phyloP scores from a whole-genome alignment of 2,797 vertebrate species.

The Sphenopsis melanotis region DNA sequence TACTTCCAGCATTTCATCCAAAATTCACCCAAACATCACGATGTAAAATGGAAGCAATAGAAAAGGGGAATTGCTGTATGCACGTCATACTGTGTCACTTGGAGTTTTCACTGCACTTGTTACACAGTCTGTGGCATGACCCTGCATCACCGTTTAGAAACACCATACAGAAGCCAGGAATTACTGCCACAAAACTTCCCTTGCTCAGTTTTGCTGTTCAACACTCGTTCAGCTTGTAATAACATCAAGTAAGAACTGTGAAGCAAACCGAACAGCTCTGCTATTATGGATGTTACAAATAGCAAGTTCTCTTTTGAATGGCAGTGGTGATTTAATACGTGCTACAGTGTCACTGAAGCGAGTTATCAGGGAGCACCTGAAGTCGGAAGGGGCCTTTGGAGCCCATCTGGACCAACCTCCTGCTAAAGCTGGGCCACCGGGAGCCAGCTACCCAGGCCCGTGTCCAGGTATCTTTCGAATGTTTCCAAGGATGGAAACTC shows the following conservation, averaged over 20 bases:
- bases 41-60: neutral
- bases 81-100: neutral
- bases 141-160: neutral
- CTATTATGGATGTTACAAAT: accelerated
- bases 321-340: accelerated
- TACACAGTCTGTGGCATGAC: accelerated
- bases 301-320: neutral
- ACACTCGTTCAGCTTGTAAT: neutral
- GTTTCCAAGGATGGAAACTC: neutral
- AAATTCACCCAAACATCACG: neutral
- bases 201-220: neutral
- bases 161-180: accelerated
- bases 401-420: neutral
- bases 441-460: neutral
- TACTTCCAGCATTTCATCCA: neutral
- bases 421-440: neutral
- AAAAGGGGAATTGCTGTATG: neutral
- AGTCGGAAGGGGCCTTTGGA: neutral
- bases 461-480: accelerated
- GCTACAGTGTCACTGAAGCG: neutral
- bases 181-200: neutral
- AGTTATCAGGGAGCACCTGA: accelerated
- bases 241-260: accelerated
- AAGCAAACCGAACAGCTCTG: neutral
- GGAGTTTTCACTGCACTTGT: neutral